Evolutionary conservation across 2,113 vertebrate genomes (phyloP), one percentile per base, ranked within the genome.

Genomic region (Noctilio leporinus): DNA sequence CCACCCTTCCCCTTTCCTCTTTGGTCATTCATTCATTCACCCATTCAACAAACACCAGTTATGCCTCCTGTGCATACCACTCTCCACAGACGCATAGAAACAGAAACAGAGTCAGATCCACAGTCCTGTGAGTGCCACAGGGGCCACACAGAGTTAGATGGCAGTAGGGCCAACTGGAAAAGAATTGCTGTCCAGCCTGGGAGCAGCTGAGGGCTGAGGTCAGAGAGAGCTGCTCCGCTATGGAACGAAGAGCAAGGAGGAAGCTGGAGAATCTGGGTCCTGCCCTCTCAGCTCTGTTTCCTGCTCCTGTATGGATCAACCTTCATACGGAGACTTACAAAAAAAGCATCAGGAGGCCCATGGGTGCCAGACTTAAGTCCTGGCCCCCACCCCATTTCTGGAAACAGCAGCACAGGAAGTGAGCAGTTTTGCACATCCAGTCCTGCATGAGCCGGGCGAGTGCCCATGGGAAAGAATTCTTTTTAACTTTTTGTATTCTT

Each of bases 401-500:
- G 72, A 43, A 76, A 7, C 9, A 16, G 82, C n/a, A 1, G 73
- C 69, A 14, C 14, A 10, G 84, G 43, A 16, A 4, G 14, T 4
- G 59, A n/a, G 14, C 40, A 1, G 17, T 24, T 7, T 4, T 49
- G 19, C 28, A 28, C 5, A 4, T 0, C 33, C 15, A 0, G 7
- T 43, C 40, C 38, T 16, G 51, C 1, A 0, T 14, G 81, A 5
- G 30, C 4, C 0, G 28, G 0, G 22, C 7, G 1, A 73, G n/a
- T 0, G 2, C 73, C 62, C 28, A 12, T 8, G 53, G 75, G 64
- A 69, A 65, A 57, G 28, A 8, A 22, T 26, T 43, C 43, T 43
- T 72, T 62, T 2, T 3, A 10, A 26, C 51, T 3, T 9, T 30
- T 7, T 14, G 35, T 19, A 47, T 49, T 57, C 80, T 86, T 6